Evolutionary conservation across 2,888 invertebrate genomes (phyloP).

Genomic region (Tortrix viridana): DNA sequence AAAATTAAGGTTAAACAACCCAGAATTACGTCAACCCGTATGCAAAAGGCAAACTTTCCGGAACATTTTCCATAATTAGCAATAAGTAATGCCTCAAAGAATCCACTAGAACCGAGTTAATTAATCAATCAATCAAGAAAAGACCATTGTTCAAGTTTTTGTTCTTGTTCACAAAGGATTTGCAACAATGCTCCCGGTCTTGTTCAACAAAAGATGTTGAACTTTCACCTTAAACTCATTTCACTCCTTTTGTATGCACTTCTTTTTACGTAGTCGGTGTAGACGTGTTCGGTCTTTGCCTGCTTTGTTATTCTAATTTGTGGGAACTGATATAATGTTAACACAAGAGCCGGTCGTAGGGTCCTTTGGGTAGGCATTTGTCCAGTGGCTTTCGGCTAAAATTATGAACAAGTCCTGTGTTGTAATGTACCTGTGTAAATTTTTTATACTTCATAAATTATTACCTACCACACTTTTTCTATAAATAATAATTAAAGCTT

Average conservation of each 20-base stretch:
- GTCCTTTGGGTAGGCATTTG: too few species aligned
- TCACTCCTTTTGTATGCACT: slow-evolving; percentile 52
- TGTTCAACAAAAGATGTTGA: slow-evolving; percentile 57
- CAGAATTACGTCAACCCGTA: background rate
- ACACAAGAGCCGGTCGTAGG: too few species aligned
- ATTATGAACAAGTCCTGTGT: too few species aligned
- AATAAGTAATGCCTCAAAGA: slow-evolving; percentile 42
- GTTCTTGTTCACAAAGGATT: slow-evolving; percentile 64
- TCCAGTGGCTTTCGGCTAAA: too few species aligned
- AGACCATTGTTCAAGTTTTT: slow-evolving; percentile 67
- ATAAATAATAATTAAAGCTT: too few species aligned
- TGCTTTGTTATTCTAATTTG: slow-evolving; percentile 3
- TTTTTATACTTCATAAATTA: too few species aligned
- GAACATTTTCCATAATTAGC: slow-evolving; percentile 19
- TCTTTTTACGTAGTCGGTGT: slow-evolving; percentile 10
- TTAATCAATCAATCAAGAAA: slow-evolving; percentile 71
- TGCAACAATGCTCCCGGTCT: slow-evolving; percentile 56
- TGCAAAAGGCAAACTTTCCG: background rate
- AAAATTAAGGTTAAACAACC: background rate
- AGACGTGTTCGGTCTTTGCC: slow-evolving; percentile 1
- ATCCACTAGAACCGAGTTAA: slow-evolving; percentile 55
- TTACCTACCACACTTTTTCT: too few species aligned
- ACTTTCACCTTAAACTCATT: slow-evolving; percentile 62
- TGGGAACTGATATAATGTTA: background rate
- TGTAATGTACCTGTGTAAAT: too few species aligned